Evolutionary conservation across 2,888 invertebrate genomes (phyloP), one percentile per base, ranked within the genome.

Genomic region (Argyra leucocephala): DNA sequence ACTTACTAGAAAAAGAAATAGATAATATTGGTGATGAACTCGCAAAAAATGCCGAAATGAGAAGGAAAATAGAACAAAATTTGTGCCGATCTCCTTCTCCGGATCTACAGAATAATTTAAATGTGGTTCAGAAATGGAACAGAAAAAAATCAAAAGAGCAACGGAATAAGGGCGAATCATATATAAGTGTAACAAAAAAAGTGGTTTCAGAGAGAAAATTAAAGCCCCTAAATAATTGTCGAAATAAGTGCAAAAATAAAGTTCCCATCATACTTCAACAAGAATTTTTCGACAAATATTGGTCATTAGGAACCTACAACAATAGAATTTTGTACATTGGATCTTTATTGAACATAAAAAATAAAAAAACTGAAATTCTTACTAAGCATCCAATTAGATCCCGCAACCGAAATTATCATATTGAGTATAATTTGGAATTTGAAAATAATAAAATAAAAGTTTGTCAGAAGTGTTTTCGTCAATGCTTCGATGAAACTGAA

Each of bases 251-350:
- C 18, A 58, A 58, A 22, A 24, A n/a, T 23, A 65, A 65, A 6
- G 62, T 62, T 57, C 59, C 62, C 1, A n/a, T 15, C 58, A 12
- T 15, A n/a, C 22, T 36, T 3, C 62, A 62, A 48, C 15, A 31
- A 62, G 62, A 22, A n/a, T 37, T 63, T 36, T 63, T 63, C 15
- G 10, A 60, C 59, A 22, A 63, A 23, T 63, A 65, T 65, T 62
- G 60, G 63, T 37, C 22, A 15, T 61, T 65, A 31, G 62, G 59
- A 62, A 64, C 63, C 15, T 66, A 64, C 61, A 66, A 64, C 26
- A 4, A 26, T 6, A 26, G 26, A 7, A 26, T 26, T 26, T 26
- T 26, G 7, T 26, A 26, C 7, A 26, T 26, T 26, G 26, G 26
- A 7, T 26, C 26, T 4, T 26, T 26, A 26, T 26, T 26, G 26